Evolutionary conservation across 35 echinoderm and acorn worm species (phyloP).

Genomic region (Anneissia japonica): DNA sequence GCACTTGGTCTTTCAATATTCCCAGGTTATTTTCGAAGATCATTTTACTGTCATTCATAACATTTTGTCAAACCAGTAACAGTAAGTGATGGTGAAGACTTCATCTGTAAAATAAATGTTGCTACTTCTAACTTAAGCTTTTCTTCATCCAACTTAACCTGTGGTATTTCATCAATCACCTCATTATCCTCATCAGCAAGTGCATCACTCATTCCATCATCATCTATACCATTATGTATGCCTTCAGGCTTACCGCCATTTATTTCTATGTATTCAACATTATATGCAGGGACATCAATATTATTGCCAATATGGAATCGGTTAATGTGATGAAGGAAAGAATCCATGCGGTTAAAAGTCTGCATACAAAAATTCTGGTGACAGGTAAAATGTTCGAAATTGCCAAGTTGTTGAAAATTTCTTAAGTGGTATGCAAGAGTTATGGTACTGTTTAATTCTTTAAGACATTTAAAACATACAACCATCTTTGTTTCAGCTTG

Average conservation of each 20-base stretch:
- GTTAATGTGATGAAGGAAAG: constrained; percentile 30
- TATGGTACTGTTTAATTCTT: too few species aligned
- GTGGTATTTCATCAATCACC: background rate
- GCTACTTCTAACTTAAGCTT: background rate
- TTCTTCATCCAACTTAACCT: background rate
- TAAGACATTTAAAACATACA: too few species aligned
- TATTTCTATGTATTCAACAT: too few species aligned
- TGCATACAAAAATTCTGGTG: constrained; percentile 46
- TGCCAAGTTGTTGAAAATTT: too few species aligned
- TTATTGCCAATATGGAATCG: background rate
- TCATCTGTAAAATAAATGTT: background rate
- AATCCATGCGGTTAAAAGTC: constrained; percentile 27
- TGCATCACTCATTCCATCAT: background rate
- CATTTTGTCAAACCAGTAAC: background rate
- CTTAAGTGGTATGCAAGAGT: too few species aligned
- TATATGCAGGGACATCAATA: too few species aligned
- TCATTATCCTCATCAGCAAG: background rate
- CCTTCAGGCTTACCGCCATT: background rate
- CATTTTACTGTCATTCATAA: constrained; percentile 1
- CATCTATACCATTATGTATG: background rate
- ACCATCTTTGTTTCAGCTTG: too few species aligned
- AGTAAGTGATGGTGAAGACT: background rate
- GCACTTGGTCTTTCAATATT: background rate
- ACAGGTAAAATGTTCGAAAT: too few species aligned
- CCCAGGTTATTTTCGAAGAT: constrained; percentile 7